Percentiles rank a stretch among this genome's conserved stretches.
These are phyloP conservation scores for Diadophis punctatus DNA, from an alignment of 2,113 vertebrate genomes.

Conservation along the genomic window DNA sequence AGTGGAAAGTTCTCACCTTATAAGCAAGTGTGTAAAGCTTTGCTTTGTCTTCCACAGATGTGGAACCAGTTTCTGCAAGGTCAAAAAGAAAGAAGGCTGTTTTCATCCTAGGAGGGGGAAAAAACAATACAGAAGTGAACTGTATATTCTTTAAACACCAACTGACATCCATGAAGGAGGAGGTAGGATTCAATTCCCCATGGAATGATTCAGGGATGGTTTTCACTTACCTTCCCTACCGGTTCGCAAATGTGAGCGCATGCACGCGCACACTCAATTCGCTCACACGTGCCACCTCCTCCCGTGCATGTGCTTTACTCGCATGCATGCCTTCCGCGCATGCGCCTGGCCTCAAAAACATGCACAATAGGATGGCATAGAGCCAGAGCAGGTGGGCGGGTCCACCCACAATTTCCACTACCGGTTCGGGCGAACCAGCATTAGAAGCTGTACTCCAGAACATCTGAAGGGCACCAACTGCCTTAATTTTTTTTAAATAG, in stretches of 20 bases:
- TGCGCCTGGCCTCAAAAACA: no score
- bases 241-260: no score
- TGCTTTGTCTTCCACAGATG: conserved; percentile 69
- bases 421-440: no score
- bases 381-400: no score
- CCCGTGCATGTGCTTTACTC: no score
- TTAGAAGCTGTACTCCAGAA: not conserved
- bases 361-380: no score
- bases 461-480: not conserved
- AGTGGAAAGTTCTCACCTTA: conserved; percentile 67
- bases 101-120: conserved; percentile 82
- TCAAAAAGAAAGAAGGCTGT: conserved; percentile 95
- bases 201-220: not conserved
- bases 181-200: not conserved
- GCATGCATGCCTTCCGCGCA: no score
- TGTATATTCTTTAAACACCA: not conserved
- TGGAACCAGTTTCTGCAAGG: conserved; percentile 77
- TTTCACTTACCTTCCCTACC: no score
- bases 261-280: no score
- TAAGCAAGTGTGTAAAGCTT: conserved; percentile 84
- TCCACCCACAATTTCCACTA: no score
- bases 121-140: not conserved
- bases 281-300: no score
- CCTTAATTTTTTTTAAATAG: no score
- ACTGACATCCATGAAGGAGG: not conserved